phyloP scores from a whole-genome alignment of 2,888 invertebrate genomes.

The Orthosia gothica region DNA sequence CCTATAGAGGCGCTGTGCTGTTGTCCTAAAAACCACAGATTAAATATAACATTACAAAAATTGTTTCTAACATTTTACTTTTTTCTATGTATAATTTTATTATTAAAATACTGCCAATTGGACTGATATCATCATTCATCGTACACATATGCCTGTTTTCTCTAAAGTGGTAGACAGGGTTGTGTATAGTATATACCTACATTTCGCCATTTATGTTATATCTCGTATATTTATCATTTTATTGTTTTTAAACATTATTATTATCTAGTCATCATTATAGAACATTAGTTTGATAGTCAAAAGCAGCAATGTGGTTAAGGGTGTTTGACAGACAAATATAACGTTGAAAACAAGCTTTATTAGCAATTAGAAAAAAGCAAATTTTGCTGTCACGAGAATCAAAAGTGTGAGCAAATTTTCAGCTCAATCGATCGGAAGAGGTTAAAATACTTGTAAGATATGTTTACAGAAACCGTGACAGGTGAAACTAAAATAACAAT shows the following conservation, averaged over 20 bases:
- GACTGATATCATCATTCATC: conserved; percentile 59
- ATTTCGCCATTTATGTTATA: not conserved
- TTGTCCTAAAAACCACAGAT: not conserved
- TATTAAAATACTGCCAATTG: conserved; percentile 70
- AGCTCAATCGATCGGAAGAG: too few species aligned
- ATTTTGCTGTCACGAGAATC: too few species aligned
- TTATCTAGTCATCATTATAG: conserved; percentile 43
- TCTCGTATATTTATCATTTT: not conserved
- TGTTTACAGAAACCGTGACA: too few species aligned
- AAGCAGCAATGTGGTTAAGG: conserved; percentile 2
- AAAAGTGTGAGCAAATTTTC: too few species aligned
- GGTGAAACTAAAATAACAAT: too few species aligned
- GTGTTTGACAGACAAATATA: not conserved
- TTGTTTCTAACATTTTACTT: conserved; percentile 11
- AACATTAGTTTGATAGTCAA: conserved; percentile 7
- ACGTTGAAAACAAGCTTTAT: too few species aligned
- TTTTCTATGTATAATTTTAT: conserved; percentile 43
- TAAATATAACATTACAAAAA: conserved; percentile 2
- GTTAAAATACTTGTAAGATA: too few species aligned
- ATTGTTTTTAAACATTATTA: conserved; percentile 3
- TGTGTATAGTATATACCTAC: not conserved
- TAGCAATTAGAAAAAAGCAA: too few species aligned
- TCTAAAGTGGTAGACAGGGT: not conserved
- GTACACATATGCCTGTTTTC: not conserved
- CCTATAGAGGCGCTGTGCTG: conserved; percentile 9